Conservation (phyloP, 2,888 invertebrate genomes). For the Heteromurus nitidus region DNA sequence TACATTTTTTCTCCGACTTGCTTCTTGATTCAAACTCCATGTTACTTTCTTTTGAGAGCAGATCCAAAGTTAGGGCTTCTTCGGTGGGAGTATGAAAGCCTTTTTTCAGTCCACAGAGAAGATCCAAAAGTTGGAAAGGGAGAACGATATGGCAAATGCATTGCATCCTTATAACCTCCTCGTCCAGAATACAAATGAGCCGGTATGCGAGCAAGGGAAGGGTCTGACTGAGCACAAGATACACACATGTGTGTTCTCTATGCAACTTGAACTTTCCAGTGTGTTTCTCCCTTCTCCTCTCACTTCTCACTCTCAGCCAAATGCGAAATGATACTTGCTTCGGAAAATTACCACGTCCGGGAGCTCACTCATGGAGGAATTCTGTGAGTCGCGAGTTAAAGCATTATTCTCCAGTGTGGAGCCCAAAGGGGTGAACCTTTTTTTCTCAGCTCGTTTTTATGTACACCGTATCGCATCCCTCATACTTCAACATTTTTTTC, state of each 20-base stretch:
- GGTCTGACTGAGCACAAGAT: too few relatives aligned
- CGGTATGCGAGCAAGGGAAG: too few relatives aligned
- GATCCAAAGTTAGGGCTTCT: not conserved
- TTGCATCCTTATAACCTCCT: conserved; percentile 51
- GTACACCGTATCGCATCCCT: not conserved
- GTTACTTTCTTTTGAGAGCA: conserved; percentile 10
- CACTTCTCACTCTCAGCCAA: conserved; percentile 1
- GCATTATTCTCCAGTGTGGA: not conserved
- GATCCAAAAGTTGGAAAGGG: conserved; percentile 49
- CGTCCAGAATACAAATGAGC: conserved; percentile 59
- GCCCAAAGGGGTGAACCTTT: conserved; percentile 39
- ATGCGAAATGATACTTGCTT: conserved; percentile 41
- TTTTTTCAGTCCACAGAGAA: conserved; percentile 38
- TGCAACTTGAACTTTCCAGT: conserved; percentile 40
- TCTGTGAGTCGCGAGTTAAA: conserved; percentile 30
- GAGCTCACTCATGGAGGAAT: conserved; percentile 48
- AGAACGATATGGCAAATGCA: conserved; percentile 46
- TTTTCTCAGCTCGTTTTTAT: not conserved
- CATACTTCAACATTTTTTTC: conserved; percentile 34
- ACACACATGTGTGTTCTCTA: not conserved
- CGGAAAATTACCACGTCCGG: conserved; percentile 51
- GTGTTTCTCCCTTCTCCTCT: conserved; percentile 29
- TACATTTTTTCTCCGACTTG: not conserved
- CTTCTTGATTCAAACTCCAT: not conserved
- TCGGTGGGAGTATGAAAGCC: conserved; percentile 29